Evolutionary conservation across 2,797 vertebrate genomes (phyloP), one percentile per base, ranked within the genome.

Genomic region (Peromyscus aztecus): DNA sequence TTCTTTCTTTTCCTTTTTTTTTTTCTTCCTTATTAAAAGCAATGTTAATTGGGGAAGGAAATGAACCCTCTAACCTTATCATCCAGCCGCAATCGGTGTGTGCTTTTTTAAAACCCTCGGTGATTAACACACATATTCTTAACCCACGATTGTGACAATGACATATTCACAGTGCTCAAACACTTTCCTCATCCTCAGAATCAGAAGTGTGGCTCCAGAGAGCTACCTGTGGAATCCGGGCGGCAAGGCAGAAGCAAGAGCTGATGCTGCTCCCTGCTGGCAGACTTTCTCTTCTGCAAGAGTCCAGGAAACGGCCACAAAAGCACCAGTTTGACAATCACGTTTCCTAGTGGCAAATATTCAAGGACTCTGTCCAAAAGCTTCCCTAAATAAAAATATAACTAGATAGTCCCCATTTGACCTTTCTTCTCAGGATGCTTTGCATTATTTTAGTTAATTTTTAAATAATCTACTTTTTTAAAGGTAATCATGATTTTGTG

Each of bases 261-360:
- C 86, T 29, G 59, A 91, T 97, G 96, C 95, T 97, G 97, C 95
- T 97, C 97, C 96, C 97, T 98, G 87, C 97, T 97, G 97, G 91
- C 87, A n/a, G n/a, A 85, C 9, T 19, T 34, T 52, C 75, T 80
- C n/a, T 10, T 83, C 12, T 73, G 37, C 90, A 80, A 73, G 24
- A 34, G 46, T 89, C 65, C 77, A 73, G 90, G 40, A 92, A 90
- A 65, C 3, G 7, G 57, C 14, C 46, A 89, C 57, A 55, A 84
- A 90, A 49, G 4, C 24, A 19, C 31, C 29, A 21, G 29, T 71
- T 11, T 75, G 75, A 91, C 27, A 63, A 73, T 9, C 49, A 40
- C 34, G 52, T 52, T 52, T 52, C 52, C 52, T 14, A 52, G 52
- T 14, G 52, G 52, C 52, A 46, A 7, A 90, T 43, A 52, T 82